These are phyloP conservation scores for Corythucha ciliata DNA, from an alignment of 2,888 invertebrate genomes.

Conservation along the genomic window DNA sequence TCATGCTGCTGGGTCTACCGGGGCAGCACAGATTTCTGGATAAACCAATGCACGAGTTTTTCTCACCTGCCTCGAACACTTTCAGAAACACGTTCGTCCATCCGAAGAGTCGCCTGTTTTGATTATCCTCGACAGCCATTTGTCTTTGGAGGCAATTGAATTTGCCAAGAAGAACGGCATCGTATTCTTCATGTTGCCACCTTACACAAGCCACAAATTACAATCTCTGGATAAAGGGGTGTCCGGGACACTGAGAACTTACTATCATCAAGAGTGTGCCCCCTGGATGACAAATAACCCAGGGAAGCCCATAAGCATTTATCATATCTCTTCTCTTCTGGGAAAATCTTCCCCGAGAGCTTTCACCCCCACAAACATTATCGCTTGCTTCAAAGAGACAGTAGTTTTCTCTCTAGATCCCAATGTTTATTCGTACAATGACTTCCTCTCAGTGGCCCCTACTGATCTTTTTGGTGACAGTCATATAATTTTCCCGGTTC, in stretches of 20 bases:
- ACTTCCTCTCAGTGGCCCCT: constrained; percentile 14
- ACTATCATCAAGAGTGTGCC: constrained; percentile 35
- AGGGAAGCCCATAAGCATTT: constrained; percentile 38
- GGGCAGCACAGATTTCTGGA: constrained; percentile 33
- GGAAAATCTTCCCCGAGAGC: constrained; percentile 34
- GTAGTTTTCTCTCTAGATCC: constrained; percentile 31
- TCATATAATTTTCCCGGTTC: constrained; percentile 8
- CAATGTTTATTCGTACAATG: constrained; percentile 5
- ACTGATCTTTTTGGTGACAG: constrained; percentile 9
- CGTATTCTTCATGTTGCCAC: constrained; percentile 39
- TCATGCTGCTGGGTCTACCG: constrained; percentile 36
- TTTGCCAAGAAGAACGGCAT: constrained; percentile 39
- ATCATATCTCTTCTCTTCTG: constrained; percentile 37
- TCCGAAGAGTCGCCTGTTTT: constrained; percentile 23
- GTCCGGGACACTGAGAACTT: constrained; percentile 38
- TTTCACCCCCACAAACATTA: constrained; percentile 35
- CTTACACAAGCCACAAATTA: constrained; percentile 39
- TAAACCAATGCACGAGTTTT: constrained; percentile 34
- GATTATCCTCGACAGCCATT: constrained; percentile 16
- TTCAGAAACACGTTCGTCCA: constrained; percentile 24
- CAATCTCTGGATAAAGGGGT: constrained; percentile 39
- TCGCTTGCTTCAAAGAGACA: constrained; percentile 33
- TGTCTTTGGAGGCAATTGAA: constrained; percentile 30
- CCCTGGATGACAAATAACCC: constrained; percentile 36
- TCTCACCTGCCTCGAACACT: constrained; percentile 27